Conservation (phyloP, 2,888 invertebrate species). For the Pseudococcus longispinus region DNA sequence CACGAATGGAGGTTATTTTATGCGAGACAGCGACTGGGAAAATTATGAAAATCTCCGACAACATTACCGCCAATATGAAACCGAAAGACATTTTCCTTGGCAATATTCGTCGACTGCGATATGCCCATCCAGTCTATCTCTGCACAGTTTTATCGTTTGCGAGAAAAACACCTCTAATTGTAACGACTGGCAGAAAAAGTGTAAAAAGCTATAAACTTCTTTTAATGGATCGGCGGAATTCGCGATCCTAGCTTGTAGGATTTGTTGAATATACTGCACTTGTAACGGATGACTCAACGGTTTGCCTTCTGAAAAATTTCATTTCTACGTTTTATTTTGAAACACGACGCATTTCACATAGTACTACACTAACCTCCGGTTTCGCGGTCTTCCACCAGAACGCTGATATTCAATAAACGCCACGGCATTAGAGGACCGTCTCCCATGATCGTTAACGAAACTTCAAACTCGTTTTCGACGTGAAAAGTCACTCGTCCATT, state of each 20-base stretch:
- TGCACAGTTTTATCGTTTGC: conserved; percentile 84
- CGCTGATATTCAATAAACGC: conserved; percentile 92
- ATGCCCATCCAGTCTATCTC: conserved; percentile 87
- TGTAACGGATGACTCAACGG: conserved; percentile 93
- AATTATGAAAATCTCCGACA: too few species aligned
- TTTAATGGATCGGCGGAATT: conserved; percentile 80
- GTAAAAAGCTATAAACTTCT: conserved; percentile 83
- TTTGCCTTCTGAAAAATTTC: conserved; percentile 82
- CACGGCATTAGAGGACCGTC: conserved; percentile 92
- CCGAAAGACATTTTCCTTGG: conserved; percentile 84
- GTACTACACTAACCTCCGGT: conserved; percentile 74
- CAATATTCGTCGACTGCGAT: conserved; percentile 89
- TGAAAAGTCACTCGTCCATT: conserved; percentile 93
- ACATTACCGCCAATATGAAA: conserved; percentile 93
- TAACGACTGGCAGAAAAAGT: conserved; percentile 92
- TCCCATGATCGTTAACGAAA: conserved; percentile 95
- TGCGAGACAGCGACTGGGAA: too few species aligned
- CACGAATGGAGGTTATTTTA: too few species aligned
- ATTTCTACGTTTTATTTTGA: too few species aligned
- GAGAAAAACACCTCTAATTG: conserved; percentile 90
- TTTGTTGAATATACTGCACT: conserved; percentile 90
- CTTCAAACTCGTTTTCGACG: conserved; percentile 95
- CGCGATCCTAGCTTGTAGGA: conserved; percentile 87
- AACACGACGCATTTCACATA: not conserved
- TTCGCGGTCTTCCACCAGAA: conserved; percentile 96